A percentile compares a stretch with the other conserved stretches of the same genome.
Evolutionary conservation across 2,113 vertebrate species (phyloP).

Genomic region (Nibea coibor): DNA sequence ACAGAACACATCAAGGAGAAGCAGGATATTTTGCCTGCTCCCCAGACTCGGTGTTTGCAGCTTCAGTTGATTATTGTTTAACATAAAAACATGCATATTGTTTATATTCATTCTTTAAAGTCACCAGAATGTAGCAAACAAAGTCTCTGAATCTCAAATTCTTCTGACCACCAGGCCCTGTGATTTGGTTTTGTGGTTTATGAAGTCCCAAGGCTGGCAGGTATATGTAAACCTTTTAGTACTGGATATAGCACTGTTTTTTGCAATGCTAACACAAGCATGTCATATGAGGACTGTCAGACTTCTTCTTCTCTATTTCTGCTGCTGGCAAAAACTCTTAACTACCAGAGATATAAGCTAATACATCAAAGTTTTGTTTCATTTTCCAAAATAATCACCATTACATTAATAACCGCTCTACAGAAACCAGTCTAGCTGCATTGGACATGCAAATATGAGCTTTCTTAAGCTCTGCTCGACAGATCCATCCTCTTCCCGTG

Average conservation of each 20-base stretch:
- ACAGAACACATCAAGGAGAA: no score
- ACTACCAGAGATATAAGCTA: not conserved
- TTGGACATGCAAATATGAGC: conserved; percentile 6
- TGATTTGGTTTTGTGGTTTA: no score
- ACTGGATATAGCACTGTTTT: not conserved
- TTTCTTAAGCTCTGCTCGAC: conserved; percentile 28
- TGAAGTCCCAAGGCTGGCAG: no score
- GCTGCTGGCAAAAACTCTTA: not conserved
- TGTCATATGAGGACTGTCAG: not conserved
- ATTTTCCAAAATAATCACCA: conserved; percentile 5
- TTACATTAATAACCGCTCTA: not conserved
- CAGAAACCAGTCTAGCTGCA: conserved; percentile 5
- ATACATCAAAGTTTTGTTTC: not conserved
- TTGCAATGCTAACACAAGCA: not conserved
- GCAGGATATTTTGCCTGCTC: no score
- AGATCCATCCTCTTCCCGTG: conserved; percentile 24
- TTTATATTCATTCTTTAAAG: no score
- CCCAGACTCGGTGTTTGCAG: no score
- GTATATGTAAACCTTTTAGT: not conserved
- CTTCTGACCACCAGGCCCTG: no score
- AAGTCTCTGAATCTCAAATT: no score
- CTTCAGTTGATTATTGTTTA: no score
- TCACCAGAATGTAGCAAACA: no score
- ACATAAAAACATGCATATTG: no score
- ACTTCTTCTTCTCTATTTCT: not conserved